Percentiles rank a stretch among this genome's conserved stretches.
These are phyloP conservation scores for Drosophila cardini DNA, from an alignment of 1,140 invertebrate genomes.

Conservation along the genomic window DNA sequence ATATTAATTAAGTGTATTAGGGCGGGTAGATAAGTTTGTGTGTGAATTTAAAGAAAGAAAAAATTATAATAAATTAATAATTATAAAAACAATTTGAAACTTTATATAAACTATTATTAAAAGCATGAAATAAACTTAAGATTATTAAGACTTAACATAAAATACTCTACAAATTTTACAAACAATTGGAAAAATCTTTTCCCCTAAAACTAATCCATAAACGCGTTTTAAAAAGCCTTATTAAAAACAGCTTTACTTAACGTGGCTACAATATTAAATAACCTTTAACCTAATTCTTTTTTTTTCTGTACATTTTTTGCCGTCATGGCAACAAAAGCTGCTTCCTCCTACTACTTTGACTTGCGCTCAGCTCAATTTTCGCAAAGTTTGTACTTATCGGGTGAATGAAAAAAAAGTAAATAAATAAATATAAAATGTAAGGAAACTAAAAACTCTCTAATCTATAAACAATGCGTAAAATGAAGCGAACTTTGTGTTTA, in stretches of 20 bases:
- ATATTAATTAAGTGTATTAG: too few relatives aligned
- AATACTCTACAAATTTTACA: too few relatives aligned
- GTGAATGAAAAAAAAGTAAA: constrained; percentile 8
- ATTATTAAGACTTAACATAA: too few relatives aligned
- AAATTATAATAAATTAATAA: too few relatives aligned
- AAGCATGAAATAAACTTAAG: too few relatives aligned
- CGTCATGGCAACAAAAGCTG: constrained; percentile 16
- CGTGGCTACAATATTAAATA: neutral
- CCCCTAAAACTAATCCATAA: too few relatives aligned
- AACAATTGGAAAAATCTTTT: too few relatives aligned
- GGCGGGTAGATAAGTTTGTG: too few relatives aligned
- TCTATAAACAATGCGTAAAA: constrained; percentile 40
- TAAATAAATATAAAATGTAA: constrained; percentile 6
- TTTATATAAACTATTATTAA: too few relatives aligned
- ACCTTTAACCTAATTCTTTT: constrained; percentile 1
- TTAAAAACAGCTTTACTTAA: neutral
- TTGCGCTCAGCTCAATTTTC: constrained; percentile 20
- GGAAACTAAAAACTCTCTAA: constrained; percentile 22
- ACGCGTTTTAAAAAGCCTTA: too few relatives aligned
- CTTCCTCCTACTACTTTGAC: neutral
- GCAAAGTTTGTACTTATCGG: constrained; percentile 17
- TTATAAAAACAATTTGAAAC: too few relatives aligned
- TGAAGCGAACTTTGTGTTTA: constrained; percentile 19
- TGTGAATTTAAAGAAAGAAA: too few relatives aligned
- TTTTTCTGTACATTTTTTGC: neutral